Evolutionary conservation across 2,888 invertebrate species (phyloP).

Genomic region (Limenitis camilla): DNA sequence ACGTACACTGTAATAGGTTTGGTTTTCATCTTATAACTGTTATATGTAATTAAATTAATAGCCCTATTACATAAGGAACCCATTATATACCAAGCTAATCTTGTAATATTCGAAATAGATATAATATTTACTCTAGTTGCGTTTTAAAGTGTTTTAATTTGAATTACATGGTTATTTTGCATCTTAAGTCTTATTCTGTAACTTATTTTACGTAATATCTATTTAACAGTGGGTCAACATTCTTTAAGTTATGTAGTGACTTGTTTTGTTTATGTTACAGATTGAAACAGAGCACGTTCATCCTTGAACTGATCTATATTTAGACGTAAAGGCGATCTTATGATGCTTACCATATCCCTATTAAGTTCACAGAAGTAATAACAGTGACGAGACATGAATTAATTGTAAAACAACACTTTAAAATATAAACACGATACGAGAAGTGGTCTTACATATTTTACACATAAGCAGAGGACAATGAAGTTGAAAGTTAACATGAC

Average conservation of each 20-base stretch:
- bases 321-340: slow-evolving; percentile 23
- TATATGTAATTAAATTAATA: slow-evolving; percentile 56
- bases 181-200: not conserved
- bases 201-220: slow-evolving; percentile 41
- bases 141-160: too few relatives aligned
- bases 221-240: slow-evolving; percentile 58
- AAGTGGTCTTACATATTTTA: not conserved
- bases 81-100: slow-evolving; percentile 28
- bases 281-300: slow-evolving; percentile 26
- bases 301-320: slow-evolving; percentile 30
- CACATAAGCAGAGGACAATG: not conserved
- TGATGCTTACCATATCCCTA: slow-evolving; percentile 18
- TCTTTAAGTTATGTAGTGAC: slow-evolving; percentile 39
- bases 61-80: slow-evolving; percentile 43
- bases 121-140: too few relatives aligned
- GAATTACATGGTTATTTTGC: too few relatives aligned
- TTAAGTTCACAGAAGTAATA: slow-evolving; percentile 11
- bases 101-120: too few relatives aligned
- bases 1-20: slow-evolving; percentile 28
- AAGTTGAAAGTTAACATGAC: slow-evolving; percentile 39
- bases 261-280: slow-evolving; percentile 28
- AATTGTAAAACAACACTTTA: not conserved
- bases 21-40: slow-evolving; percentile 48
- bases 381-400: slow-evolving; percentile 3
- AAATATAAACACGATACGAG: not conserved